Percentiles rank a stretch among this genome's conserved stretches.
Conservation (phyloP, 2,888 invertebrate species). For the Exephanes ischioxanthus region DNA sequence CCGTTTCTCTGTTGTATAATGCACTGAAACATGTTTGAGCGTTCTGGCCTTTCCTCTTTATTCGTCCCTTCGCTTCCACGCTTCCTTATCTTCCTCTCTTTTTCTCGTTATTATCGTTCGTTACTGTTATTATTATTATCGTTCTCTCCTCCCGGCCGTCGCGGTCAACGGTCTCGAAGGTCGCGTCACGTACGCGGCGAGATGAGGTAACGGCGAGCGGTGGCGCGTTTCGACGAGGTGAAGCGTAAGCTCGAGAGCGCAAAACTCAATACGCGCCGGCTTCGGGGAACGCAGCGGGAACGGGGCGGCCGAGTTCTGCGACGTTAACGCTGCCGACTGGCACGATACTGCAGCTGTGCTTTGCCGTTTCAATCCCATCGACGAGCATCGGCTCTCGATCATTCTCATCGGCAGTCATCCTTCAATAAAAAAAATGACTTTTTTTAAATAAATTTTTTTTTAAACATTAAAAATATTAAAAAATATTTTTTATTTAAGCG, state of each 20-base stretch:
- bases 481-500: background rate
- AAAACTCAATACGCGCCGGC: constrained; percentile 20
- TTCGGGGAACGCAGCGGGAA: constrained; percentile 1
- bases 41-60: constrained; percentile 18
- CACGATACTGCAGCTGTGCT: background rate
- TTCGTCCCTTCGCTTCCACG: constrained; percentile 21
- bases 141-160: constrained; percentile 38
- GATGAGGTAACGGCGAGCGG: constrained; percentile 43
- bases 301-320: constrained; percentile 28
- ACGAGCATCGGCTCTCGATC: constrained; percentile 10
- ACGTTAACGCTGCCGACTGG: constrained; percentile 25
- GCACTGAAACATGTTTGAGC: constrained; percentile 90
- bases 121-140: background rate
- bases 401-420: constrained; percentile 53
- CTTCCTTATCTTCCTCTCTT: constrained; percentile 39
- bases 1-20: constrained; percentile 93
- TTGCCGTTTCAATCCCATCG: constrained; percentile 25
- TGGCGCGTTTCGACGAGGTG: background rate
- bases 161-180: constrained; percentile 66
- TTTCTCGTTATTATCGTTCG: constrained; percentile 1
- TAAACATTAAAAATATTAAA: background rate
- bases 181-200: constrained; percentile 50
- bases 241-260: background rate
- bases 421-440: background rate
- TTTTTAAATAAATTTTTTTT: too few species aligned